Conservation (phyloP, 2,113 vertebrate genomes). For the Mormoops blainvillei region DNA sequence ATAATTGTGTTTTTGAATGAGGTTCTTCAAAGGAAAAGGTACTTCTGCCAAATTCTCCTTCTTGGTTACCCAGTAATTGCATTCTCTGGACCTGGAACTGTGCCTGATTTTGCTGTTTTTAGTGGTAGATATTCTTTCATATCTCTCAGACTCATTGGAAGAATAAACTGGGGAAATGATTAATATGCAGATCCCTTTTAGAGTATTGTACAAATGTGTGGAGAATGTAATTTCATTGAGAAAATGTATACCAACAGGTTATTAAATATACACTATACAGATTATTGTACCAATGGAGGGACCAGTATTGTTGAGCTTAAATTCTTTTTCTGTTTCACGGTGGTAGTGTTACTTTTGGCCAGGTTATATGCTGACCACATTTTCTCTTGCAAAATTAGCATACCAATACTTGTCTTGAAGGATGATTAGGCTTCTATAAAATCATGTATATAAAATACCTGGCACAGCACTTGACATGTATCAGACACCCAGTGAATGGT, state of each 20-base stretch:
- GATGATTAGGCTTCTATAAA: neutral
- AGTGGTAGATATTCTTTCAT: neutral
- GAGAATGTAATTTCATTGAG: neutral
- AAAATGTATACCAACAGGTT: neutral
- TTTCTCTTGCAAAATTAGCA: neutral
- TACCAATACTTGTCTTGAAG: neutral
- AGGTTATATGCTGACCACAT: neutral
- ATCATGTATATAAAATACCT: neutral
- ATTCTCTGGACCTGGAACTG: neutral
- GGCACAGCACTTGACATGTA: neutral
- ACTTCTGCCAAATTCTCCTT: neutral
- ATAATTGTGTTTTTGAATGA: slow-evolving; percentile 35
- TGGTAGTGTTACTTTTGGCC: neutral
- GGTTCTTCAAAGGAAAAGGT: slow-evolving; percentile 8
- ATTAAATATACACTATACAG: neutral
- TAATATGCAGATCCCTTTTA: neutral
- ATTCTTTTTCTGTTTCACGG: neutral
- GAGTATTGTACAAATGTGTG: neutral
- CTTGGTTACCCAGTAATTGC: neutral
- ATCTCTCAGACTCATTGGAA: neutral
- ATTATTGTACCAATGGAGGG: neutral
- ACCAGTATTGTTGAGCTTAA: neutral
- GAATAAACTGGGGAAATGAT: slow-evolving; percentile 12
- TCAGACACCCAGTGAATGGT: neutral
- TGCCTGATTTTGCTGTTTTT: neutral